These are phyloP conservation scores for Myotis vivesi DNA, from an alignment of 2,797 vertebrate genomes.

Conservation along the genomic window DNA sequence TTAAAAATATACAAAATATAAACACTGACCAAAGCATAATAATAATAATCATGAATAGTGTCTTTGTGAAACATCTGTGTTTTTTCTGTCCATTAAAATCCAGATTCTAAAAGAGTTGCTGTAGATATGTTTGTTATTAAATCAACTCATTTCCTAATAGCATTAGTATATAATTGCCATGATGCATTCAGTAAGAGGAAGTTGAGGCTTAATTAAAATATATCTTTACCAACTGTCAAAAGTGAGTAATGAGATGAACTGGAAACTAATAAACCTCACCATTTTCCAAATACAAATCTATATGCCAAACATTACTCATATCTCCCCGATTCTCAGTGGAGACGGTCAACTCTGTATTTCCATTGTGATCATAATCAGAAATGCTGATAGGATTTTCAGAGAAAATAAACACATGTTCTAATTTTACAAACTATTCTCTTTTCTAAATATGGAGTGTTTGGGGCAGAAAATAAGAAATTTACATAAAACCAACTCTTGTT, in stretches of 20 bases:
- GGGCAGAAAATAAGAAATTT: neutral
- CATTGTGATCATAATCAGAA: conserved; percentile 29
- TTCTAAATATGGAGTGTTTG: neutral
- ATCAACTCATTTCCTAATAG: conserved; percentile 50
- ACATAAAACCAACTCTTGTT: neutral
- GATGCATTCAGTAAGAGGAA: conserved; percentile 45
- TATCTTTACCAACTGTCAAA: conserved; percentile 52
- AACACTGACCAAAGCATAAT: conserved; percentile 8
- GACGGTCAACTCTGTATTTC: neutral
- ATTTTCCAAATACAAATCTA: conserved; percentile 57
- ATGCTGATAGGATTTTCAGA: conserved; percentile 20
- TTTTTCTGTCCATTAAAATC: conserved; percentile 46
- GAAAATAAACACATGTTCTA: conserved; percentile 2
- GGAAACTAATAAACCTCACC: conserved; percentile 59
- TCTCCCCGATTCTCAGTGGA: neutral
- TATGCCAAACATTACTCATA: conserved; percentile 48
- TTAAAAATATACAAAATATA: conserved; percentile 36
- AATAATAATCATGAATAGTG: conserved; percentile 20
- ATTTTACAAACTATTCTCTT: neutral
- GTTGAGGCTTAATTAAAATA: conserved; percentile 54
- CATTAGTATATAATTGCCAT: conserved; percentile 25
- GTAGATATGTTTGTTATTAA: conserved; percentile 44
- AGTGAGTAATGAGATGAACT: conserved; percentile 53
- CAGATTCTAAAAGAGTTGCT: conserved; percentile 33
- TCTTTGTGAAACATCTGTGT: conserved; percentile 50